phyloP scores from a whole-genome alignment of 2,888 invertebrate genomes.

The Epirrita christyi region DNA sequence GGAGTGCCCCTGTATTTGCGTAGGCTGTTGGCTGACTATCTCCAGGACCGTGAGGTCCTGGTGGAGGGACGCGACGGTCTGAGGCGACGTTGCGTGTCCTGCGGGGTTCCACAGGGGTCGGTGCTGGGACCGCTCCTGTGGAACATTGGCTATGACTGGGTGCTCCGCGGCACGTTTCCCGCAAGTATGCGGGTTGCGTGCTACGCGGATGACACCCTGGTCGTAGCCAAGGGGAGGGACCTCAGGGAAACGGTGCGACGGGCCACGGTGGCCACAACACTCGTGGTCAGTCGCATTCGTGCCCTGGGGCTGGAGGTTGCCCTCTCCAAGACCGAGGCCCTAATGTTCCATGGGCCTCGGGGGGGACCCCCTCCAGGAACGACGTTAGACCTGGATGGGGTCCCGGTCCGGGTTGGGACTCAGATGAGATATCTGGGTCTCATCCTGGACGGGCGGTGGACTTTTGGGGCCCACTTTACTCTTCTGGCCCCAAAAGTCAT shows the following conservation, averaged over 20 bases:
- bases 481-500: not conserved
- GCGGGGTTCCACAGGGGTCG: not conserved
- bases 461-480: no score
- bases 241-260: constrained; percentile 5
- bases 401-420: constrained; percentile 7
- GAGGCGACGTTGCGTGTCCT: no score
- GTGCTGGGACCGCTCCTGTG: no score
- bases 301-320: not conserved
- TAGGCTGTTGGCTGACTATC: no score
- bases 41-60: not conserved
- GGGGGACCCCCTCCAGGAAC: no score
- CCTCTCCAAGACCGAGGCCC: not conserved
- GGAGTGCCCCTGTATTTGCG: constrained; percentile 20
- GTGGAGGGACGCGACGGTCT: no score
- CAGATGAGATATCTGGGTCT: constrained; percentile 29
- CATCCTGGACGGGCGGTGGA: constrained; percentile 16
- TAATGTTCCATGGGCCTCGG: not conserved
- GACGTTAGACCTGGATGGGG: not conserved
- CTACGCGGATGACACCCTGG: constrained; percentile 7
- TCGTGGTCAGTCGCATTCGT: not conserved
- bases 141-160: no score
- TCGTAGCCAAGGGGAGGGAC: constrained; percentile 14
- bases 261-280: not conserved
- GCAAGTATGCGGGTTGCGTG: constrained; percentile 23
- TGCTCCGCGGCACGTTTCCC: no score